Evolutionary conservation across 2,888 invertebrate genomes (phyloP).

Genomic region (Digitonthophagus gazella): DNA sequence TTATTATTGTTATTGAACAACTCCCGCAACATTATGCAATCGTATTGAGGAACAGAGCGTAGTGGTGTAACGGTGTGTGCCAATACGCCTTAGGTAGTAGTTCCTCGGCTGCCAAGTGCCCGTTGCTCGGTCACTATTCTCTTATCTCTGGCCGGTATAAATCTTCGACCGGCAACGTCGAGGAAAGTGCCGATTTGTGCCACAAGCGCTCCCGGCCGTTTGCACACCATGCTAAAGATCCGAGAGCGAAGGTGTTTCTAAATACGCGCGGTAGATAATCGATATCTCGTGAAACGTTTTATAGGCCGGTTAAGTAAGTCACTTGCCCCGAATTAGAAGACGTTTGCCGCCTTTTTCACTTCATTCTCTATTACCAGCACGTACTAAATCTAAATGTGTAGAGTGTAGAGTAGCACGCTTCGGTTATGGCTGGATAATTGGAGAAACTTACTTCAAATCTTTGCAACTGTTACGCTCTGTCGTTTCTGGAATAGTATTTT

Average conservation of each 20-base stretch:
- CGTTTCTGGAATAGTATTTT: too few relatives aligned
- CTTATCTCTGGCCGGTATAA: slow-evolving; percentile 6
- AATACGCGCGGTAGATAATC: slow-evolving; percentile 1
- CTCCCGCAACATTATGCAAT: slow-evolving; percentile 13
- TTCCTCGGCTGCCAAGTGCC: slow-evolving; percentile 1
- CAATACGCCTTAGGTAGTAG: slow-evolving; percentile 6
- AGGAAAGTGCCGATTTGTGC: slow-evolving; percentile 12
- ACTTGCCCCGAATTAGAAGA: slow-evolving; percentile 8
- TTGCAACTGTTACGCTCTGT: too few relatives aligned
- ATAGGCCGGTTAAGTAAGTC: background rate
- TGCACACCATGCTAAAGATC: background rate
- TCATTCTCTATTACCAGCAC: slow-evolving; percentile 1
- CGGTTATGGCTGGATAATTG: background rate
- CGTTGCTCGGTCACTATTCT: slow-evolving; percentile 2
- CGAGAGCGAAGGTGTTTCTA: slow-evolving; percentile 12
- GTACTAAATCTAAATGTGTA: background rate
- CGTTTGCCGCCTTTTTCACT: slow-evolving; percentile 10
- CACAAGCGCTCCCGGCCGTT: slow-evolving; percentile 8
- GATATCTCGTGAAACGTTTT: slow-evolving; percentile 5
- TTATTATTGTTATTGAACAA: background rate
- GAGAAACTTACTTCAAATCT: slow-evolving; percentile 6
- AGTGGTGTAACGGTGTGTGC: slow-evolving; percentile 7
- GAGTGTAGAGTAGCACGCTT: background rate
- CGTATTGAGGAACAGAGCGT: background rate
- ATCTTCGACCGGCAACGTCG: slow-evolving; percentile 5